Base-by-base conservation (phyloP, 2,113 vertebrate species). In the Okapia johnstoni region DNA sequence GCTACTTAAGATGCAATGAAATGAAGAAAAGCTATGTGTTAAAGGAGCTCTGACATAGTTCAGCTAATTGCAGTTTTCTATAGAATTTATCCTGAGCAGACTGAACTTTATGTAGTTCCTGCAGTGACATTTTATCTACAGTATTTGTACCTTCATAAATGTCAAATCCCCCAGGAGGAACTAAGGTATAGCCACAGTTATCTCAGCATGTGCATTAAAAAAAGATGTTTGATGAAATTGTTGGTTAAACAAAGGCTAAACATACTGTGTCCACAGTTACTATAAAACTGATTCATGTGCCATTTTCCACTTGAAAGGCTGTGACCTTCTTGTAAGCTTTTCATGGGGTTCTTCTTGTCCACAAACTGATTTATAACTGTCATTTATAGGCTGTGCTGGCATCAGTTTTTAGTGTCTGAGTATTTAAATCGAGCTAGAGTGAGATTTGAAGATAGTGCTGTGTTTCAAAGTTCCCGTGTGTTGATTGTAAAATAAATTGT, bases 401-500 rank as follows among this genome's bases (percentile, higher is more conserved):
- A 50, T 77, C 61, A 0, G 3, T 55, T 85, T 94, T 97, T 88
- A 95, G 55, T 33, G 17, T 52, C 23, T 50, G 25, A 36, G 14
- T 88, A 40, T 79, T 70, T 96, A 93, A 96, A 60, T 77, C 58
- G 43, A 87, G 33, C 26, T 57, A 30, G 61, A 54, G 12, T 81
- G 61, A 50, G 70, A 16, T 55, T 77, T 80, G 36, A 96, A 94
- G 63, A 76, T 57, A 77, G 16, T 52, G 13, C 80, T 79, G 26
- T 93, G 25, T 97, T 73, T 81, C 90, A 58, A 15, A 30, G 19
- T 94, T 88, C 73, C 77, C 25, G 54, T 90, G 30, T 91, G 26
- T 85, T 95, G 81, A 93, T 54, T 96, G 77, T 85, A 55, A 96
- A 97, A 98, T 97, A 97, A 98, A 95, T 80, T 28, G 19, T 90